Evolutionary conservation across 2,797 vertebrate species (phyloP), one percentile per base, ranked within the genome.

Genomic region (Pelochelys cantorii): DNA sequence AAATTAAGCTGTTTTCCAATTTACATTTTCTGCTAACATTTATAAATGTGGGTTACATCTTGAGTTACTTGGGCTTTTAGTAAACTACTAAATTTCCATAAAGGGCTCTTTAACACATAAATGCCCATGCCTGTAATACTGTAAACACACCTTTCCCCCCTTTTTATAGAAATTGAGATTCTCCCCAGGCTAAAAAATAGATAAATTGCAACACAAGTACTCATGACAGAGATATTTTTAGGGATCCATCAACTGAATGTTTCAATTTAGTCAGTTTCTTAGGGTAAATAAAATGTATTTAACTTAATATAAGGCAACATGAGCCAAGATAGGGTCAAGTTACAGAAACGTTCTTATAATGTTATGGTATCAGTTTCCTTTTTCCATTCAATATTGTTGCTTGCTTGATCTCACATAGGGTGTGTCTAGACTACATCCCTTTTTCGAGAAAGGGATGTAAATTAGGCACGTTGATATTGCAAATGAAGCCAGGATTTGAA

Each of bases 11-110:
- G 6, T 92, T 90, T 96, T 93, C 71, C 82, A 81, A 71, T 94
- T 91, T 92, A 85, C 42, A 60, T 94, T 90, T 96, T 91, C 78
- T 93, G 57, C 92, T 94, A 93, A 81, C 37, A 93, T 92, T 96
- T 97, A 88, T 91, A 81, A 92, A 68, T 78, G 87, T 17, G 29
- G 56, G 78, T 15, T 12, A 75, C 85, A 5, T 83, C 57, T 88
- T 84, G 37, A 88, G 93, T 81, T 80, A 81, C 82, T 7, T 68
- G 15, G 1, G 74, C 55, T 75, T 0, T 1, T 93, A 82, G 37
- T 75, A 81, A 18, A 34, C 65, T 53, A 8, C 37, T 81, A 34
- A 90, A 59, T 1, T 48, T 54, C 55, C 56, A 20, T 20, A n/a
- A 93, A 79, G 55, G 89, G 78, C 12, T 27, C 37, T 80, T 95